Base-by-base conservation (phyloP, 2,113 vertebrate species). In the Ondatra zibethicus region DNA sequence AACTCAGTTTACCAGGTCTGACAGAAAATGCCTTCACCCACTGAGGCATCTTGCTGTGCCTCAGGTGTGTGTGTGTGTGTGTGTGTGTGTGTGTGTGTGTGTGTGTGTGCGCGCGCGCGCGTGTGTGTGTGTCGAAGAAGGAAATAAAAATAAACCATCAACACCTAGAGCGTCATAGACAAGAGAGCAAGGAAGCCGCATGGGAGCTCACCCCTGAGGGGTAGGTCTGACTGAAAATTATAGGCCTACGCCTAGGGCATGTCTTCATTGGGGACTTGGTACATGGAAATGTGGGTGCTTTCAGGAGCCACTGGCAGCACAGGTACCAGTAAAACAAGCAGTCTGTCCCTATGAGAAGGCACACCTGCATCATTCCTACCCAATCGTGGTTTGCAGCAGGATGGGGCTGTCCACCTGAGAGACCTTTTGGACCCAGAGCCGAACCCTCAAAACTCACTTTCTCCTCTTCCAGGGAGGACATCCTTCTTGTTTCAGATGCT, bases 381-480 rank as follows among this genome's bases (percentile, higher is more conserved):
- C 93, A 77, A 87, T 4, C 19, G 36, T 50, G 63, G 33, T 65
- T 81, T 82, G 33, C n/a, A 95, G 93, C 55, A 81, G 55, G 52
- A 80, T 14, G 65, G 66, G 77, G 45, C 19, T 6, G 19, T 77
- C 76, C n/a, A 95, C 42, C 14, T 2, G 9, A 65, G 45, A 47
- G 42, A 47, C 8, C 42, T 17, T 42, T 42, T 90, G 36, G 78
- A 58, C n/a, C 50, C 3, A n/a, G 27, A 72, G 82, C 8, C 29
- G 68, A 96, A 93, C 75, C 19, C 75, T 97, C 25, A 77, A 45
- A 75, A 72, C 14, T 73, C 88, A 88, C 70, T 93, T 93, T 47
- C 63, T 89, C 73, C 23, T 12, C 33, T 42, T 91, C 63, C 52
- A 11, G 23, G 17, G 50, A 96, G 21, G 31, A 86, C 19, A 29